phyloP scores from a whole-genome alignment of 2,113 vertebrate genomes.

The Cryptomyrus ogoouensis region DNA sequence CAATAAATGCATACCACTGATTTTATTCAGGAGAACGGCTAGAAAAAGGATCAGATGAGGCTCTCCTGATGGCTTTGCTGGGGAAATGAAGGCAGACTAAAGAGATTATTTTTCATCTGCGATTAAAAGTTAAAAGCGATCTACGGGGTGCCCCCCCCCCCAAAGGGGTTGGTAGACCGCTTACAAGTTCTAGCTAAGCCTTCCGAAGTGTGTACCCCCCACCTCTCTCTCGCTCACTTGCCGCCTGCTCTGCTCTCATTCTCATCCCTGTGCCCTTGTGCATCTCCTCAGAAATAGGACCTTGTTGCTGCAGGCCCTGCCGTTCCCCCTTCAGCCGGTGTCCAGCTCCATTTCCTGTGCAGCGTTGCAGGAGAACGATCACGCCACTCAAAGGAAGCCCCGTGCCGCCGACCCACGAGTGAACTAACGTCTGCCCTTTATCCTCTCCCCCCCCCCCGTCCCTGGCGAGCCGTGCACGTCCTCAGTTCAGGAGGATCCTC shows the following conservation, averaged over 20 bases:
- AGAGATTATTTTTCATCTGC: conserved; percentile 62
- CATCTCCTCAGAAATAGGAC: background rate
- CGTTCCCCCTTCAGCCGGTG: background rate
- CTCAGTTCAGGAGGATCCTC: conserved; percentile 42
- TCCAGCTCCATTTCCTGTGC: background rate
- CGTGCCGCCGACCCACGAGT: background rate
- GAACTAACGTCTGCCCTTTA: background rate
- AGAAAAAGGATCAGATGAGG: conserved; percentile 34
- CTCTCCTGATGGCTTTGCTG: conserved; percentile 37
- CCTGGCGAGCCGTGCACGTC: conserved; percentile 51
- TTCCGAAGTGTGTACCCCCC: conserved; percentile 42
- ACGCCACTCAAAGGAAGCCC: background rate
- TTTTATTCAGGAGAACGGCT: background rate
- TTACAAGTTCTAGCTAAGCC: conserved; percentile 44
- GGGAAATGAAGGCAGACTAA: conserved; percentile 44
- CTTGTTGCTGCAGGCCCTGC: background rate
- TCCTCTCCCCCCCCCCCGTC: conserved; percentile 16
- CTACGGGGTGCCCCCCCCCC: conserved; percentile 23
- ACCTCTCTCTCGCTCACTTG: conserved; percentile 25
- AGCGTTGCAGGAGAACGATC: background rate
- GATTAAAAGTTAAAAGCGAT: conserved; percentile 50
- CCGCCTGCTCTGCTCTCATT: conserved; percentile 28
- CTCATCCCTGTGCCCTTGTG: conserved; percentile 18
- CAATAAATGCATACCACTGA: background rate
- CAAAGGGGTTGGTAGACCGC: conserved; percentile 38